phyloP scores from a whole-genome alignment of 64 coral and sea anemone species.

The Orbicella faveolata region DNA sequence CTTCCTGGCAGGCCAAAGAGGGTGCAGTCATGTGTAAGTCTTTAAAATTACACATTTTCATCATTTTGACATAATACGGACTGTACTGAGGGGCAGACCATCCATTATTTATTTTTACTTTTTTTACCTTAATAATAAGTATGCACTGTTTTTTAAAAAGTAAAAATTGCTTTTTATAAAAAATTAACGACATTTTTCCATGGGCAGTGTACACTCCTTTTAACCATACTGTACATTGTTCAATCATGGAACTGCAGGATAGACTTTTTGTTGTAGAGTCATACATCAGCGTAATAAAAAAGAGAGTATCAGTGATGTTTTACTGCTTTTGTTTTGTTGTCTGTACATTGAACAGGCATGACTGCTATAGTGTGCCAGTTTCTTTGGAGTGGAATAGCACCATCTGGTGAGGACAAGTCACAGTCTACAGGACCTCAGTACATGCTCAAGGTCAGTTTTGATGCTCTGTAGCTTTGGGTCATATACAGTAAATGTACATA shows the following conservation, averaged over 20 bases:
- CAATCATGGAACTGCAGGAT: too few species aligned
- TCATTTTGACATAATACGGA: too few species aligned
- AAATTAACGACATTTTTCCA: not conserved
- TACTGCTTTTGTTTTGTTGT: not conserved
- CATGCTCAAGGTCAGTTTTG: constrained; percentile 68
- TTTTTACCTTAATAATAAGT: not conserved
- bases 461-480: too few species aligned
- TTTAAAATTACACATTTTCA: not conserved
- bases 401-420: constrained; percentile 21
- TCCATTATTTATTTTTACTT: too few species aligned
- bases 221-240: too few species aligned
- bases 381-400: constrained; percentile 63
- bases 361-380: constrained; percentile 87
- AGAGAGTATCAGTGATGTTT: not conserved
- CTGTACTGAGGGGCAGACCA: too few species aligned
- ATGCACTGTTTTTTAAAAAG: not conserved
- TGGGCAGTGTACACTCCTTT: too few species aligned
- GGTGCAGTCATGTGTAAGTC: constrained; percentile 97
- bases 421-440: constrained; percentile 42
- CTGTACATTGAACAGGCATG: constrained; percentile 66
- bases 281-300: too few species aligned
- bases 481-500: too few species aligned
- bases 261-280: too few species aligned
- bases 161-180: not conserved
- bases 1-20: constrained; percentile 96